Conservation (phyloP, 2,113 vertebrate species). For the Ceyx cyanopectus region DNA sequence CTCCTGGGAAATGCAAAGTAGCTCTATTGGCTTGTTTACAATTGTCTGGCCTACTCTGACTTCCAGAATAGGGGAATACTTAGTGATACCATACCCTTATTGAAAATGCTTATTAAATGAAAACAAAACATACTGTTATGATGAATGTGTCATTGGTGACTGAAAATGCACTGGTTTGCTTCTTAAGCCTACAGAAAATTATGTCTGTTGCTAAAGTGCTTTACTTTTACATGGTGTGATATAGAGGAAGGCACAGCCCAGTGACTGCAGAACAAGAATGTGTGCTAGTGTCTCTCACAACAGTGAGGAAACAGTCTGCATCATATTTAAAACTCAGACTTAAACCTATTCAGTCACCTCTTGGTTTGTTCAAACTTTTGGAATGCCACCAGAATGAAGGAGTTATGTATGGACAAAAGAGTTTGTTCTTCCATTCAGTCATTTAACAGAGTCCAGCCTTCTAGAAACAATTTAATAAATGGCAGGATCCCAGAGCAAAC, state of each 20-base stretch:
- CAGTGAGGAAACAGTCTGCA: not conserved
- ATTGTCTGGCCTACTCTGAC: not conserved
- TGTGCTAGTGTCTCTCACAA: not conserved
- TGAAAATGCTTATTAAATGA: not conserved
- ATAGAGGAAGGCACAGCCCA: not conserved
- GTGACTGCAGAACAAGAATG: not conserved
- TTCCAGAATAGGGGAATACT: not conserved
- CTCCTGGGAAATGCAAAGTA: not conserved
- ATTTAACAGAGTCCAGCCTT: not conserved
- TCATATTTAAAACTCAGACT: not conserved
- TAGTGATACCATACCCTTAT: not conserved
- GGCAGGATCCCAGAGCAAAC: not conserved
- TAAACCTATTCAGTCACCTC: not conserved
- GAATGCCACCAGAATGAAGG: not conserved
- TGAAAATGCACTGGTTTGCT: not conserved
- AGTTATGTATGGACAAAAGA: not conserved
- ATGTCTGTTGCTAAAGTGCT: not conserved
- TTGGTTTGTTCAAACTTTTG: not conserved
- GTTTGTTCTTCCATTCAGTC: not conserved
- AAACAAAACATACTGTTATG: not conserved
- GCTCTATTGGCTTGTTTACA: not conserved
- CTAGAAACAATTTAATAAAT: not conserved
- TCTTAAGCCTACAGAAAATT: not conserved
- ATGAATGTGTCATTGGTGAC: not conserved
- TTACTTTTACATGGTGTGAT: not conserved